Base-by-base conservation (phyloP, 2,888 invertebrate species). In the Pterostichus madidus region DNA sequence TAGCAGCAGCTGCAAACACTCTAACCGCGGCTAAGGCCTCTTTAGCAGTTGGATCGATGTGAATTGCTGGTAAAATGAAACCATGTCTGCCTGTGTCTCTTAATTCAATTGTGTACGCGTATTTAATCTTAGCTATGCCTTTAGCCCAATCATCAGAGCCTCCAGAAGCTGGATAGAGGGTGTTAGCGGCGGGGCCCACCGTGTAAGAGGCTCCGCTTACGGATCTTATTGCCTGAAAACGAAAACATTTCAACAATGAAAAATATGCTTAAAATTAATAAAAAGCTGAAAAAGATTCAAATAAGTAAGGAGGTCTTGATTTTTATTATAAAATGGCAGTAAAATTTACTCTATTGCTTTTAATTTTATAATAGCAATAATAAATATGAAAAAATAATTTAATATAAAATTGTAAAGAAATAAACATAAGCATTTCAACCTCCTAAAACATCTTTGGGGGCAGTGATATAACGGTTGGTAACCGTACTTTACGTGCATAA, bases 101-200 rank as follows among this genome's bases (percentile, higher is more conserved):
- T 79, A 98, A 92, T 91, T 98, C 98, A 82, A 98, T 92, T 0
- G 98, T 98, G 90, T 96, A 98, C 0, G 97, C 90, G 88, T 97
- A 98, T 88, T 97, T 97, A 84, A 98, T 94, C 52, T 93, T 93
- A 7, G 94, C 93, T 53, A 92, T 91, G 0, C 96, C 96, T 89
- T 98, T 97, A 6, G 97, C 98, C 96, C 97, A 98, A 89, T 98
- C 98, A 86, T 96, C 96, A 0, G 96, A 95, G 11, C 96, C 96
- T 0, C 96, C 96, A 39, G 95, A 91, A 1, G 96, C 96, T 0
- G 96, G 94, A 88, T 96, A 96, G 0, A 96, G 90, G 0, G 95
- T 93, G n/a, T 92, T 93, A 64, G 95, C 96, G 17, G 96, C 94
- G 73, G 95, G 93, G 10, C 96, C 96, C 0, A 96, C 95, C 39